phyloP scores from a whole-genome alignment of 2,797 vertebrate genomes.

The Calcarius lapponicus region DNA sequence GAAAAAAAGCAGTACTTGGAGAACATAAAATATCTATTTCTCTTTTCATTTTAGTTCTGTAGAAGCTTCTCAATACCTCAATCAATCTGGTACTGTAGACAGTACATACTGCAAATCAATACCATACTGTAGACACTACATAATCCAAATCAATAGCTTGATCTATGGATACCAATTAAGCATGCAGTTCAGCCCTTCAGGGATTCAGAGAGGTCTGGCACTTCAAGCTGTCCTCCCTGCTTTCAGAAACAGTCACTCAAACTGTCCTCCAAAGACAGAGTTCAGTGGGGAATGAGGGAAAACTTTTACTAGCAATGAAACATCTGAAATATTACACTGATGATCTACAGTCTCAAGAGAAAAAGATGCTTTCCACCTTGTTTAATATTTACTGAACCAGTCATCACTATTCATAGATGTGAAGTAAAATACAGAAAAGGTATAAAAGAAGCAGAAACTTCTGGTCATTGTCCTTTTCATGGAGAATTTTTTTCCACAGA shows the following conservation, averaged over 20 bases:
- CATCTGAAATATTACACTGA: neutral
- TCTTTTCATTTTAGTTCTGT: neutral
- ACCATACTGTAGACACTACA: neutral
- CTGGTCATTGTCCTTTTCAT: neutral
- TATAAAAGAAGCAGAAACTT: neutral
- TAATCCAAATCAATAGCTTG: neutral
- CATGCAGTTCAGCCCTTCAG: neutral
- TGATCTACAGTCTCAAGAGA: neutral
- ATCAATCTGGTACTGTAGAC: neutral
- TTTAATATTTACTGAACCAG: neutral
- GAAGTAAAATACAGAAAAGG: neutral
- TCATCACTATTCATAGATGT: neutral
- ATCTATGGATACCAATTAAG: neutral
- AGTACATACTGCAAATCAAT: neutral
- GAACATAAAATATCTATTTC: neutral
- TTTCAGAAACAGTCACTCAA: neutral
- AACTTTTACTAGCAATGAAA: neutral
- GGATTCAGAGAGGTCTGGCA: neutral
- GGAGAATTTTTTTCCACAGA: neutral
- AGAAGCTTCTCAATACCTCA: neutral
- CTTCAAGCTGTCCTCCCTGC: neutral
- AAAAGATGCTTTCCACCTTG: neutral
- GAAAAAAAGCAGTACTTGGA: neutral
- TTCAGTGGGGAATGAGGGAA: neutral
- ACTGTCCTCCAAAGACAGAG: neutral